Conservation (phyloP, 2,113 vertebrate species). For the Semicossyphus pulcher region DNA sequence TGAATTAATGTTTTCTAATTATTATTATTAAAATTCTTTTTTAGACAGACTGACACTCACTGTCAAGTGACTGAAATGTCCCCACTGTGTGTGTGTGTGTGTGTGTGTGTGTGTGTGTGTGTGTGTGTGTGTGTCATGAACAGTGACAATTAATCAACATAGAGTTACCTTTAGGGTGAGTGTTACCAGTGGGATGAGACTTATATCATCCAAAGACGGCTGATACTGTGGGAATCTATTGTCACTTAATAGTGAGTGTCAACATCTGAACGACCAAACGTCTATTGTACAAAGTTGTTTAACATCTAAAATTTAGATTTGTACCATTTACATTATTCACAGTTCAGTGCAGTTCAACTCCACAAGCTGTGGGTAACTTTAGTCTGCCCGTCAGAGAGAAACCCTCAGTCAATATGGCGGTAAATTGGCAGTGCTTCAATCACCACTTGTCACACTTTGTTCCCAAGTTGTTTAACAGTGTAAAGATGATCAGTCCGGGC, state of each 20-base stretch:
- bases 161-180: neutral
- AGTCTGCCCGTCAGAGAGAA: conserved; percentile 8
- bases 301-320: neutral
- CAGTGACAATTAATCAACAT: neutral
- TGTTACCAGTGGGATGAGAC: neutral
- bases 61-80: conserved; percentile 3
- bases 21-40: no score
- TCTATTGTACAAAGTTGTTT: neutral
- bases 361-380: neutral
- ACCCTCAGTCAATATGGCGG: neutral
- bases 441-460: conserved; percentile 20
- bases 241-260: conserved; percentile 23
- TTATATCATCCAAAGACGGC: neutral
- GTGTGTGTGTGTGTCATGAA: neutral
- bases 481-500: neutral
- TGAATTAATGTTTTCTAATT: neutral
- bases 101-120: no score
- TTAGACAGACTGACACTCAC: neutral
- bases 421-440: conserved; percentile 43
- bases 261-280: neutral
- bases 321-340: conserved; percentile 22
- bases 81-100: neutral
- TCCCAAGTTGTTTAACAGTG: conserved; percentile 17
- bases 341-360: conserved; percentile 1
- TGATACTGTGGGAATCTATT: conserved; percentile 5